These are phyloP conservation scores for Psittacara wagleri DNA, from an alignment of 2,113 vertebrate genomes.

Conservation along the genomic window DNA sequence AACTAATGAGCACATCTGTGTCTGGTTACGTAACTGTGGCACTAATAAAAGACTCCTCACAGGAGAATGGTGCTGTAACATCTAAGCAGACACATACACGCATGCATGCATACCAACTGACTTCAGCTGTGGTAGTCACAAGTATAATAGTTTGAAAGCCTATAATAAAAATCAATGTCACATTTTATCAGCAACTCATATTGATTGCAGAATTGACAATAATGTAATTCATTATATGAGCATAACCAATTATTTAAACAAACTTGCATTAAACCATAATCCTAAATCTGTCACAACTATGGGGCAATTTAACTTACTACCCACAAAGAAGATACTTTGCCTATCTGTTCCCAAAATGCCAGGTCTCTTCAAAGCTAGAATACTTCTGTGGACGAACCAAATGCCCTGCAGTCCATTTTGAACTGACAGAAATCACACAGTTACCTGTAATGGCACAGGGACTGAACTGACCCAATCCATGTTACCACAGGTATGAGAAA, in stretches of 20 bases:
- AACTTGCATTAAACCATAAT: not conserved
- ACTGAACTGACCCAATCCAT: not conserved
- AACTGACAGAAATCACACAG: not conserved
- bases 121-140: not conserved
- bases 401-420: not conserved
- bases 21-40: rapidly evolving
- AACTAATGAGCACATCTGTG: not conserved
- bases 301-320: not conserved
- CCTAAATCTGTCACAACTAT: not conserved
- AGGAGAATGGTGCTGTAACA: not conserved
- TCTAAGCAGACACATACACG: not conserved
- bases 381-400: not conserved
- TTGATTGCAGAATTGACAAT: not conserved
- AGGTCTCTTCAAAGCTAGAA: not conserved
- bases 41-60: not conserved
- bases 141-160: not conserved
- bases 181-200: not conserved
- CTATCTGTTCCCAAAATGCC: not conserved
- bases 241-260: not conserved
- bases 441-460: not conserved
- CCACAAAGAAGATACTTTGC: not conserved
- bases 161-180: not conserved
- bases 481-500: not conserved
- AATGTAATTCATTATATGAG: not conserved
- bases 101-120: not conserved